Evolutionary conservation across 2,888 invertebrate species (phyloP), one percentile per base, ranked within the genome.

Genomic region (Stenchaetothrips biformis): DNA sequence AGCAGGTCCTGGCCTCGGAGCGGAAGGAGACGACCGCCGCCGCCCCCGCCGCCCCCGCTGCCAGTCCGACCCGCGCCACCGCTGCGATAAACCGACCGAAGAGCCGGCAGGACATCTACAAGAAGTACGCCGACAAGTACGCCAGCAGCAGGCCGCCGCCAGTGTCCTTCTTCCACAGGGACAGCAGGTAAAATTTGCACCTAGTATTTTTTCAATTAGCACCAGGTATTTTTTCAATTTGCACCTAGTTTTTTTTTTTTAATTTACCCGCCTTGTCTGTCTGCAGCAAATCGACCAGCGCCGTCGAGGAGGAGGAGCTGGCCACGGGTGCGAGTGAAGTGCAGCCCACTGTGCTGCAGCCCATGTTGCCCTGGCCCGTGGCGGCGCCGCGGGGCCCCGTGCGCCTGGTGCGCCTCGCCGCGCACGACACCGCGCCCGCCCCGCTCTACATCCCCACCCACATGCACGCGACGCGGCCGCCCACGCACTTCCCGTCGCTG

Each of bases 61-160:
- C 53, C 13, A 67, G 67, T n/a, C 37, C 37, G 4, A 37, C 37
- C 37, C 37, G 37, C 37, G 37, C 37, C 37, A 37, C 37, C 37
- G 37, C 37, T 1, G 37, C 37, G 37, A 37, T 37, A 37, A 37
- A 37, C 37, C 37, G 37, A 37, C 37, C 37, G 25, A 59, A 18
- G 13, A 18, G 25, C 67, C 67, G 67, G 21, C 67, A 74, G 67
- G 67, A 74, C 67, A 74, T 74, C 67, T 74, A 25, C 67, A 74
- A 74, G 67, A 74, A 74, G 67, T 74, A 74, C 25, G 67, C 67
- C 67, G 25, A 78, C 80, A 81, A 82, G 27, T 81, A 80, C 21
- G 74, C 59, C 37, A 27, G 47, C 37, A 48, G 78, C 62, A 48
- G 80, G 21, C 48, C 81, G 49, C 79, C 74, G 27, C 79, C 80